These are phyloP conservation scores for Formicarius rufipectus DNA, from an alignment of 2,113 vertebrate genomes.

Conservation along the genomic window DNA sequence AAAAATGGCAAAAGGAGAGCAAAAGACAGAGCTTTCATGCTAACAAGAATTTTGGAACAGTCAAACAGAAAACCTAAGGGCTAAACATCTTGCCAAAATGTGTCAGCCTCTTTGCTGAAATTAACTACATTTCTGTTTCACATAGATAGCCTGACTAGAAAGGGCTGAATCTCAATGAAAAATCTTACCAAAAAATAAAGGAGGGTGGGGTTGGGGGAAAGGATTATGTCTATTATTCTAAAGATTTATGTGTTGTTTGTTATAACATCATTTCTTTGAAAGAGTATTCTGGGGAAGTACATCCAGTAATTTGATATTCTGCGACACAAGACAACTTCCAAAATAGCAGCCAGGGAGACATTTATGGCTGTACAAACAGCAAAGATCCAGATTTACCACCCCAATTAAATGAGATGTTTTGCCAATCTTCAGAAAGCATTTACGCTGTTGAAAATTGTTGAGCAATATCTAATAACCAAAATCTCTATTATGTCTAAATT, in stretches of 20 bases:
- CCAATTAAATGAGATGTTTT: background rate
- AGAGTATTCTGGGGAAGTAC: background rate
- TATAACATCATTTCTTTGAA: background rate
- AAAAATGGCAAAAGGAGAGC: background rate
- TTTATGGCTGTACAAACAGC: background rate
- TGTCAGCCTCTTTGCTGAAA: background rate
- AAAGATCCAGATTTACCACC: background rate
- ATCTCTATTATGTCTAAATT: background rate
- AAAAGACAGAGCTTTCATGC: background rate
- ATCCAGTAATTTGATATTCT: background rate
- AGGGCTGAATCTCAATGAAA: background rate
- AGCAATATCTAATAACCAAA: background rate
- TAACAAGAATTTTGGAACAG: background rate
- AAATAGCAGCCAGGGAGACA: background rate
- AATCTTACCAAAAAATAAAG: background rate
- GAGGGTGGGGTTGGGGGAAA: rapidly evolving
- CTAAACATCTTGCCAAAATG: background rate
- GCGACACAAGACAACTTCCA: background rate
- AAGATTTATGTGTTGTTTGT: background rate
- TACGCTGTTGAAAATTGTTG: background rate
- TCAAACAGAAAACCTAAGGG: background rate
- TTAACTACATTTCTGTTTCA: background rate
- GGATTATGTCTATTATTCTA: background rate
- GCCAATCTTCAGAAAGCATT: background rate
- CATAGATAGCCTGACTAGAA: background rate